Evolutionary conservation across 2,888 invertebrate genomes (phyloP), one percentile per base, ranked within the genome.

Genomic region (Orthosia gracilis): DNA sequence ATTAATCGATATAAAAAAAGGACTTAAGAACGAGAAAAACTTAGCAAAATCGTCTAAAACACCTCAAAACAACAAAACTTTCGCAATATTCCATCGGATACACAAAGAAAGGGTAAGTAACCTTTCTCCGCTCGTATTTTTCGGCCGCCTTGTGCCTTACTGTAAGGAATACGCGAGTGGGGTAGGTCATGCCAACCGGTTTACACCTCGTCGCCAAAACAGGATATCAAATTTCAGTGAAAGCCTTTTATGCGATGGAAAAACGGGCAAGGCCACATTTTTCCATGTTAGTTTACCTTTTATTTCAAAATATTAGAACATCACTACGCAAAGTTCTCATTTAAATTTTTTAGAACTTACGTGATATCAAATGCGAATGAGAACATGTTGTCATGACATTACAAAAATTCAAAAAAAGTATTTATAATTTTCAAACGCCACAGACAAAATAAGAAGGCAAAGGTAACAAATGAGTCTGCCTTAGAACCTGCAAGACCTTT

Each of bases 401-500:
- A 68, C 26, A 40, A 61, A 73, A 68, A 40, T 57, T 21, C 0
- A 58, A 74, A 82, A 75, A 84, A 55, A 18, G 23, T 80, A 74
- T 75, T 76, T 62, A 55, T 68, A 69, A 80, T 72, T 73, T 79
- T 85, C 78, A 76, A 85, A 82, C 67, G 67, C 74, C 66, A 86
- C 85, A 84, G 84, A 87, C 76, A 83, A 84, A 86, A 86, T 81
- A 82, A 86, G 69, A 88, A 87, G 65, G 78, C 76, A 57, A 84
- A 79, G 69, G 76, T 79, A 82, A 84, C 83, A 86, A 89, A 89
- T 82, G 69, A 81, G 84, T 82, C 73, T 70, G 74, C 82, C 82
- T 83, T 82, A 87, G 88, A 85, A 86, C 78, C 83, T 73, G 87
- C 89, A 89, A 83, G 76, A 71, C 64, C 86, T 87, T 87, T 87